phyloP scores from a whole-genome alignment of 2,888 invertebrate species.

The Yponomeuta plumbellus region DNA sequence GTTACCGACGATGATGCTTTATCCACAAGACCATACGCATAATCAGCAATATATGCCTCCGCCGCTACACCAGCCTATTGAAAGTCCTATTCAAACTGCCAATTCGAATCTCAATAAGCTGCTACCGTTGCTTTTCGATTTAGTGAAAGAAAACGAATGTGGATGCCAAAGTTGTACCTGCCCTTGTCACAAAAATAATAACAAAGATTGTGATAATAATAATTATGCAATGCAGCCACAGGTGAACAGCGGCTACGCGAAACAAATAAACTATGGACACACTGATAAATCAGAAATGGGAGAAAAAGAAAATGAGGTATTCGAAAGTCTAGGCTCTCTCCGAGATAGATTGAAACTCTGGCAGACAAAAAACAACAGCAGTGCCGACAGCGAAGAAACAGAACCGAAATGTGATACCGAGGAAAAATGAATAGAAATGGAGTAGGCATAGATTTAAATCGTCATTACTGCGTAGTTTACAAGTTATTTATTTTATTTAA shows the following conservation, averaged over 20 bases:
- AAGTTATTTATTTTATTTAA: neutral
- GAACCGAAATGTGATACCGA: slow-evolving; percentile 17
- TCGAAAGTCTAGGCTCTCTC: slow-evolving; percentile 22
- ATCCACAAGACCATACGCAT: neutral
- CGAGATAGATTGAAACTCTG: slow-evolving; percentile 18
- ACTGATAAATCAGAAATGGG: slow-evolving; percentile 21
- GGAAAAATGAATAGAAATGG: neutral
- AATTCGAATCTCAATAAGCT: slow-evolving; percentile 45
- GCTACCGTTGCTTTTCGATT: slow-evolving; percentile 53
- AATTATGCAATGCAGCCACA: slow-evolving; percentile 26
- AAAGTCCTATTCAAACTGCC: slow-evolving; percentile 9
- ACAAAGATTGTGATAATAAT: slow-evolving; percentile 33
- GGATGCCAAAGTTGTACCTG: slow-evolving; percentile 31
- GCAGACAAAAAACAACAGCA: slow-evolving; percentile 23
- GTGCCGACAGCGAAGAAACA: neutral
- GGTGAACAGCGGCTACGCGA: slow-evolving; percentile 40
- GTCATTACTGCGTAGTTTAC: neutral
- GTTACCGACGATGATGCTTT: neutral
- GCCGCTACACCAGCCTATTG: neutral
- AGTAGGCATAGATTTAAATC: neutral
- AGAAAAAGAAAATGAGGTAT: slow-evolving; percentile 25
- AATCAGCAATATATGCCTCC: neutral
- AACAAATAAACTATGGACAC: slow-evolving; percentile 35
- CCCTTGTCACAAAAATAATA: slow-evolving; percentile 17
- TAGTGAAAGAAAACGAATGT: slow-evolving; percentile 48